Base-by-base conservation (phyloP, 2,113 vertebrate species). In the Epinephelus moara region DNA sequence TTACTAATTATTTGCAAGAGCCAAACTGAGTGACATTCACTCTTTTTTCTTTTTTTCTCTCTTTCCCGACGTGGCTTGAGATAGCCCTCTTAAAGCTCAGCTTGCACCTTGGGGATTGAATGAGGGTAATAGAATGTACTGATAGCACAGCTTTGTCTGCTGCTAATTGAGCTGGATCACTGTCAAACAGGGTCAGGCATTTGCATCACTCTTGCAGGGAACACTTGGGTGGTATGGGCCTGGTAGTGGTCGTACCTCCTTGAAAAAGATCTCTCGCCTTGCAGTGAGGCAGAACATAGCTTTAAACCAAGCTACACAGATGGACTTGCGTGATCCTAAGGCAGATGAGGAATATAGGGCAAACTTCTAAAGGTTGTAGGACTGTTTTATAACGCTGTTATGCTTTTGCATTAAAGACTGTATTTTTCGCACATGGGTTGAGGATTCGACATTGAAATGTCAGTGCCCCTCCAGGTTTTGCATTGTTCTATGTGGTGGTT, bases 1-100 rank as follows among this genome's bases (percentile, higher is more conserved):
- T 79, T 78, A 91, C 72, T 89, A 85, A 92, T 93, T 92, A 86
- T 92, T 94, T 93, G 88, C 93, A 85, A 91, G 92, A 94, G 93
- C 93, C 94, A 94, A 94, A 94, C 89, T 96, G 94, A 95, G 95
- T 96, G 95, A 96, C 94, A 96, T 96, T 96, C 95, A 95, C 94
- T 95, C 94, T 61, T 80, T 80, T 37, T 88, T 78, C 81, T 76
- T 82, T 76, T 75, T 68, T 3, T 3, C 19, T 75, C 79, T 87
- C 61, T 86, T 72, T 87, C 90, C 86, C 62, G 37, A 85, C 57
- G 10, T 85, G 87, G 91, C 90, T 95, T 87, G 84, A 85, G 77
- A 75, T 81, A 71, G 85, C 88, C 88, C 74, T 88, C 86, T 80
- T 75, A 69, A 85, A 87, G 87, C 79, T 88, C 86, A 63, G 87